A percentile compares a stretch with the other conserved stretches of the same genome.
Evolutionary conservation across 2,113 vertebrate species (phyloP).

Genomic region (Nyctereutes procyonoides): DNA sequence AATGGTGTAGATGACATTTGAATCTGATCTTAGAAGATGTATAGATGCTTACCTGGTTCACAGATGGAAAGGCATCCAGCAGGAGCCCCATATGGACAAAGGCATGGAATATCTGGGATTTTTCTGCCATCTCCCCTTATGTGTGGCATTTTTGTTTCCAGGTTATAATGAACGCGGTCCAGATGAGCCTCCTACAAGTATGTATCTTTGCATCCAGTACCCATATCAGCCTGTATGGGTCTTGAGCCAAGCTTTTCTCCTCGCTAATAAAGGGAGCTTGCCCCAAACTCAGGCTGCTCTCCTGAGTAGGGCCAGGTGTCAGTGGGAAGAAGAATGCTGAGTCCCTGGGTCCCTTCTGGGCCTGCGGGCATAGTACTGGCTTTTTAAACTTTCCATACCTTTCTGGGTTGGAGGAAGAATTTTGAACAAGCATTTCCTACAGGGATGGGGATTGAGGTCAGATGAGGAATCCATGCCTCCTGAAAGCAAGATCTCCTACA

Average conservation of each 20-base stretch:
- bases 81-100: neutral
- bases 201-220: constrained; percentile 61
- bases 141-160: constrained; percentile 69
- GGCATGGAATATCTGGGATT: neutral
- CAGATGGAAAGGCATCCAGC: neutral
- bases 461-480: neutral
- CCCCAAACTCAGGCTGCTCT: neutral
- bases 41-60: neutral
- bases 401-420: neutral
- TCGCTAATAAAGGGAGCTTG: neutral
- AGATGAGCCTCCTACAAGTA: constrained; percentile 73
- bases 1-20: neutral
- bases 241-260: neutral
- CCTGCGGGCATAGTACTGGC: neutral
- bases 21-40: neutral
- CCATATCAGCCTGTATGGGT: neutral
- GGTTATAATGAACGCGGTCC: constrained; percentile 82
- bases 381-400: neutral
- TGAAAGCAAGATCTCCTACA: neutral
- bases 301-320: neutral
- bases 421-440: neutral
- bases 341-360: neutral
- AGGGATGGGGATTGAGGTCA: neutral
- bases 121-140: neutral
- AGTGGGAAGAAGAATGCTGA: neutral